A percentile compares a stretch with the other conserved stretches of the same genome.
These are phyloP conservation scores for Sus scrofa DNA, from an alignment of 2,113 vertebrate species.

Conservation along the genomic window DNA sequence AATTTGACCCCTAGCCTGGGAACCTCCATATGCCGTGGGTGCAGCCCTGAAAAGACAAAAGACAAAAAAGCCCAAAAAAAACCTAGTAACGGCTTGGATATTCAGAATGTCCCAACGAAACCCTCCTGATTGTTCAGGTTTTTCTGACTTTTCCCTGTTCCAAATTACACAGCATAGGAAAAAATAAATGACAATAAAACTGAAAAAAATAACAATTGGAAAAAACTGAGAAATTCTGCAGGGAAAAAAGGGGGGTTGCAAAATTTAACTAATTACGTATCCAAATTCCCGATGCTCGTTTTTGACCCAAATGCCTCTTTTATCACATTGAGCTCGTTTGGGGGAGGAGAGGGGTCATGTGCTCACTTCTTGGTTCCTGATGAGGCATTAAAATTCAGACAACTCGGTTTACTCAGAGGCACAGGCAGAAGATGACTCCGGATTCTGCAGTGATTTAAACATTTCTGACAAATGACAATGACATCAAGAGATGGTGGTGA, in stretches of 20 bases:
- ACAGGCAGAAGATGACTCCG: too few species aligned
- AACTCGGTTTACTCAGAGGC: too few species aligned
- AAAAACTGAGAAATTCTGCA: not conserved
- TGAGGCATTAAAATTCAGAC: accelerated
- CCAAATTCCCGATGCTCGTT: not conserved
- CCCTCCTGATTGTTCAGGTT: too few species aligned
- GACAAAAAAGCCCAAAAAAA: too few species aligned
- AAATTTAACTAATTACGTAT: not conserved
- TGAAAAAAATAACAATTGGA: not conserved
- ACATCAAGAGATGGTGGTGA: too few species aligned
- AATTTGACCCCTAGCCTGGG: too few species aligned
- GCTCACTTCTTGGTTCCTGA: too few species aligned
- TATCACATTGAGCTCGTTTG: not conserved
- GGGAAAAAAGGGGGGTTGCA: not conserved
- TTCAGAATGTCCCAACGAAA: accelerated
- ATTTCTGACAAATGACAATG: not conserved
- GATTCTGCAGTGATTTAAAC: not conserved
- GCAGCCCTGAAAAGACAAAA: too few species aligned
- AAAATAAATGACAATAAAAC: not conserved
- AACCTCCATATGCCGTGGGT: too few species aligned
- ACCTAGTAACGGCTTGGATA: accelerated
- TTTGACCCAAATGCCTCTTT: not conserved
- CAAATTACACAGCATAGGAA: not conserved
- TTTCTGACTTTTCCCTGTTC: not conserved
- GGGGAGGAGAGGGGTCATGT: accelerated